Conservation (phyloP, 2,888 invertebrate genomes). For the Agrochola lota region DNA sequence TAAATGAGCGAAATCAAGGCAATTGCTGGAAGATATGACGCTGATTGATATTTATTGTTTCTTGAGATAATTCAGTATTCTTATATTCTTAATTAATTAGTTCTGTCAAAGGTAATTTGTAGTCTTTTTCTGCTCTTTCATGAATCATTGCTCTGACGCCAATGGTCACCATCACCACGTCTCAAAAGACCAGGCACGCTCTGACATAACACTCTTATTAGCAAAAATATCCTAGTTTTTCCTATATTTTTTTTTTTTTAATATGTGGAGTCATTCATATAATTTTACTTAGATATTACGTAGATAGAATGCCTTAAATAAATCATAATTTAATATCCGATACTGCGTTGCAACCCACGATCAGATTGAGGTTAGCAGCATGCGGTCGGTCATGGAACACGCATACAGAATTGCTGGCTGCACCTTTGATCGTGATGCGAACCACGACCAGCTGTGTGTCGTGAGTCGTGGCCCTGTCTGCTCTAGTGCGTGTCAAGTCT, state of each 20-base stretch:
- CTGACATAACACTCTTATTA: neutral
- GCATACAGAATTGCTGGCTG: conserved; percentile 43
- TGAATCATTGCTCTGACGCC: neutral
- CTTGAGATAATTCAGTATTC: conserved; percentile 33
- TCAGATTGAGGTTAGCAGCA: conserved; percentile 34
- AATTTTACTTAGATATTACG: neutral
- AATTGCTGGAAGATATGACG: conserved; percentile 34
- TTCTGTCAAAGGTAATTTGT: neutral
- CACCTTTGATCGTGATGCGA: conserved; percentile 41
- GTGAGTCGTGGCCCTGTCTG: conserved; percentile 36
- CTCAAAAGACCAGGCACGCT: neutral
- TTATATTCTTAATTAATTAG: conserved; percentile 6
- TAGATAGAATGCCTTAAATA: neutral
- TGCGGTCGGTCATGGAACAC: conserved; percentile 35
- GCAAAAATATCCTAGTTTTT: neutral
- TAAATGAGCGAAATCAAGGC: conserved; percentile 50
- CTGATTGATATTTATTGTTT: conserved; percentile 30
- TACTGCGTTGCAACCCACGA: conserved; percentile 13
- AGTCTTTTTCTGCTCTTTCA: neutral
- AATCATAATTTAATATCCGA: conserved; percentile 23
- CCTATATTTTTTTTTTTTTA: neutral
- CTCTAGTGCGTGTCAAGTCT: conserved; percentile 34
- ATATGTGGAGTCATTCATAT: neutral
- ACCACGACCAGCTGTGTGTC: conserved; percentile 36
- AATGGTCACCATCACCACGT: neutral